Evolutionary conservation across 2,888 invertebrate species (phyloP), one percentile per base, ranked within the genome.

Genomic region (Galeopsomyia nigrocyanea): DNA sequence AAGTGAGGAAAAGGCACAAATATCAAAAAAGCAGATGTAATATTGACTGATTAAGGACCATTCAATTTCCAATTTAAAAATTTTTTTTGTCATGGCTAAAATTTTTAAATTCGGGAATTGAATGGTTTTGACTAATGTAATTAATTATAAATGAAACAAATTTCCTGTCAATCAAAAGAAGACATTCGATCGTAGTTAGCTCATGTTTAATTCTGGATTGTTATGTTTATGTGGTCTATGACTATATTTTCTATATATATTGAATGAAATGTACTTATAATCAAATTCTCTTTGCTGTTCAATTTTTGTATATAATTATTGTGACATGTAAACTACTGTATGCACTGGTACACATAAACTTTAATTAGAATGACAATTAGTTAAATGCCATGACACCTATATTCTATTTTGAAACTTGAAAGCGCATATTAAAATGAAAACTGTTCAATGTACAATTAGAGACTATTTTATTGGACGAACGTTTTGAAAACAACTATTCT

Each of bases 1-100:
- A 89, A 82, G 86, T 88, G 69, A 82, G 83, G 76, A 83, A 84
- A 46, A 79, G 84, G 66, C 79, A 80, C 56, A 81, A 79, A 68
- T 85, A 81, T 78, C 81, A 80, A 60, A 81, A 80, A 78, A 82
- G 81, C 66, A 82, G 80, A 67, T 83, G 82, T 71, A 85, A 83
- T 65, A 75, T 84, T 75, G 84, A 86, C 79, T 84, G 83, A 84
- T 81, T 83, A 80, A 85, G 82, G 63, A 79, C 81, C 60, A 84
- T 85, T 76, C 79, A 84, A 79, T 84, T 85, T 80, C 84, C 84
- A 68, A 85, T 85, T 78, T 85, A 82, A 84, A 74, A 63, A 49
- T 39, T 73, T 53, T 62, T 68, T 21, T 73, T 58, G 58, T 68
- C 26, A 51, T 21, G 9, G 7, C 3, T 7, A 60, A 55, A 60